A percentile compares a stretch with the other conserved stretches of the same genome.
Evolutionary conservation across 1,140 invertebrate species (phyloP).

Genomic region (Watersipora subatra): DNA sequence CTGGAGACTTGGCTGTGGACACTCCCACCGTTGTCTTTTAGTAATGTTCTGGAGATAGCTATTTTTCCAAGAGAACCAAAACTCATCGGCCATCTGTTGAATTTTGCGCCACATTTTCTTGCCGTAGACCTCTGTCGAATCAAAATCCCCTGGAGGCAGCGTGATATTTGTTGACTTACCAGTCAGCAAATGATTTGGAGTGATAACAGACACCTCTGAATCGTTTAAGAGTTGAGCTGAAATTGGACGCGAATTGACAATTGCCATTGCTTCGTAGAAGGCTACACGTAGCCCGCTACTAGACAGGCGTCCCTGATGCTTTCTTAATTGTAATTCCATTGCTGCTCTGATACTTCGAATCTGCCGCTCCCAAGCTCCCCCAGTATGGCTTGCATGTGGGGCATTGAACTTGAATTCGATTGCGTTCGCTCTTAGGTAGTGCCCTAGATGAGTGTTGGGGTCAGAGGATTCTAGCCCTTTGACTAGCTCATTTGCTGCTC

Average conservation of each 20-base stretch:
- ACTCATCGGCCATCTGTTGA: slow-evolving; percentile 17
- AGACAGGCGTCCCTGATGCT: not conserved
- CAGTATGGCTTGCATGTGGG: not conserved
- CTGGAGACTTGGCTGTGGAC: slow-evolving; percentile 9
- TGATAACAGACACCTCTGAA: not conserved
- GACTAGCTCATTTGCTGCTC: not conserved
- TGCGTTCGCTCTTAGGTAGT: too few species aligned
- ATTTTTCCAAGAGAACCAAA: slow-evolving; percentile 14
- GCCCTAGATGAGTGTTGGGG: not conserved
- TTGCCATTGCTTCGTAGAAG: slow-evolving; percentile 5
- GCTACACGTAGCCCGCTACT: not conserved
- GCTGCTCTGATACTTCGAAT: slow-evolving; percentile 1
- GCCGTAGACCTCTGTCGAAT: slow-evolving; percentile 11
- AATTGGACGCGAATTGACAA: slow-evolving; percentile 7
- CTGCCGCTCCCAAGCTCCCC: slow-evolving; percentile 6
- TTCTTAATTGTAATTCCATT: not conserved
- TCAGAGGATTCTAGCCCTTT: not conserved
- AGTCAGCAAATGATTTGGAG: not conserved
- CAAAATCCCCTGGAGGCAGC: not conserved
- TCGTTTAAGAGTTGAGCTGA: not conserved
- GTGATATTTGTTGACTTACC: not conserved
- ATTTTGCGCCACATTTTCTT: slow-evolving; percentile 16
- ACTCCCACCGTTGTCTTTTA: slow-evolving; percentile 14
- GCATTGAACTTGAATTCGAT: not conserved
- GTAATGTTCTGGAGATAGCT: slow-evolving; percentile 13